A percentile compares a stretch with the other conserved stretches of the same genome.
Evolutionary conservation across 2,888 invertebrate genomes (phyloP).

Genomic region (Drosophila setosimentum): DNA sequence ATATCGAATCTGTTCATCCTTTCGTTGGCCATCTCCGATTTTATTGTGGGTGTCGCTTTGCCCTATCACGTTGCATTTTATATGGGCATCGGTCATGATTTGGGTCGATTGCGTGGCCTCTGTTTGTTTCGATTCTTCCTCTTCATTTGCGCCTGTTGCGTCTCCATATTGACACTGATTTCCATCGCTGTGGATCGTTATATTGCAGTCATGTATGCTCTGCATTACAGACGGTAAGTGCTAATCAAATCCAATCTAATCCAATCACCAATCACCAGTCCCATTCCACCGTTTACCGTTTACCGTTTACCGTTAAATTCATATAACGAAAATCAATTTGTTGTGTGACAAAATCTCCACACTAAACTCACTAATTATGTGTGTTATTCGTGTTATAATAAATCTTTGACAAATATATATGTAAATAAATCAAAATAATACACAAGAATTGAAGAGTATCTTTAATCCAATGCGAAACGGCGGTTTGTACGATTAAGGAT

Average conservation of each 20-base stretch:
- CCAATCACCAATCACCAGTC: not conserved
- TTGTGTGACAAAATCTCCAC: not conserved
- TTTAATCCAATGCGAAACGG: not conserved
- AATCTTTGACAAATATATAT: too few species aligned
- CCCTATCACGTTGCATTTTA: constrained; percentile 93
- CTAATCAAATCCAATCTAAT: not conserved
- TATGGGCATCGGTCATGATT: constrained; percentile 87
- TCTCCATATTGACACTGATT: constrained; percentile 92
- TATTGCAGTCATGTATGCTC: constrained; percentile 91
- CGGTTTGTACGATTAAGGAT: not conserved
- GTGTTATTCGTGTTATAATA: not conserved
- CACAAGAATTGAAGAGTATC: not conserved
- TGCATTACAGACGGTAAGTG: constrained; percentile 89
- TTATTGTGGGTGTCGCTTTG: constrained; percentile 91
- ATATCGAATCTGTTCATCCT: constrained; percentile 92
- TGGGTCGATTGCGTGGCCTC: constrained; percentile 88
- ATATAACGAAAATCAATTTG: not conserved
- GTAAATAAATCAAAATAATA: not conserved
- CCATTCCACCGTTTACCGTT: too few species aligned
- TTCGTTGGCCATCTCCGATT: constrained; percentile 92
- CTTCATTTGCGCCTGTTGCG: constrained; percentile 91
- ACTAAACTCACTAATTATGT: not conserved
- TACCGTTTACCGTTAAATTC: not conserved
- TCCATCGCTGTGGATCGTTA: constrained; percentile 93
- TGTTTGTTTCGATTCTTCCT: constrained; percentile 91